These are phyloP conservation scores for Drosophila acutilabella DNA, from an alignment of 2,888 invertebrate genomes.

Conservation along the genomic window DNA sequence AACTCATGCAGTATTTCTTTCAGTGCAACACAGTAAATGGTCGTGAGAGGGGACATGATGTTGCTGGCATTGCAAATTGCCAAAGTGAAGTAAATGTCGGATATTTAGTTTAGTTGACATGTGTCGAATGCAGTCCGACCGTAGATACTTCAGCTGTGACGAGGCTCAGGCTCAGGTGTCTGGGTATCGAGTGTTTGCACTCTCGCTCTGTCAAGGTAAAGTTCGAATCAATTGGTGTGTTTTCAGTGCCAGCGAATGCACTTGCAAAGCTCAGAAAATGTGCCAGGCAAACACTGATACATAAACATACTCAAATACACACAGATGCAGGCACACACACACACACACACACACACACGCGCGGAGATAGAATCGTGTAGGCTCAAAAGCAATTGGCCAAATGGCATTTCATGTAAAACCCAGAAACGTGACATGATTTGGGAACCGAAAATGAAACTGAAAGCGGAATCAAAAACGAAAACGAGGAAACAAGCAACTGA, in stretches of 20 bases:
- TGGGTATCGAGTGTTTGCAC: conserved; percentile 1
- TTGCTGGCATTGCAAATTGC: conserved; percentile 13
- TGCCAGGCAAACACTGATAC: background rate
- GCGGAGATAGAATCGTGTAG: background rate
- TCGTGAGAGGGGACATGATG: background rate
- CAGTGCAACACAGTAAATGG: no score
- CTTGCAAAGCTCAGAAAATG: background rate
- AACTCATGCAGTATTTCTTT: no score
- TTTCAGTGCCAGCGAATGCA: conserved; percentile 28
- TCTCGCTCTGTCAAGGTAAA: conserved; percentile 5
- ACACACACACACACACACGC: background rate
- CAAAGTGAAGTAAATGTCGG: conserved; percentile 3
- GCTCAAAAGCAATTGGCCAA: conserved; percentile 68
- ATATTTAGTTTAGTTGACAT: conserved; percentile 25
- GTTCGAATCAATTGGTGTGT: conserved; percentile 31
- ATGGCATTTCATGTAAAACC: conserved; percentile 71
- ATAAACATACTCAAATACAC: background rate
- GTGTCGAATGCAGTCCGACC: conserved; percentile 17
- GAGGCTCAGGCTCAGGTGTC: background rate
- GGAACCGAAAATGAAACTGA: conserved; percentile 24
- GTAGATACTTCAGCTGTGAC: conserved; percentile 11
- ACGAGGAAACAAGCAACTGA: no score
- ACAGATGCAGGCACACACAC: background rate
- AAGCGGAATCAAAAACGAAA: background rate
- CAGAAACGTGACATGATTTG: conserved; percentile 73